Evolutionary conservation across 2,888 invertebrate genomes (phyloP), one percentile per base, ranked within the genome.

Genomic region (Latrodectus elegans): DNA sequence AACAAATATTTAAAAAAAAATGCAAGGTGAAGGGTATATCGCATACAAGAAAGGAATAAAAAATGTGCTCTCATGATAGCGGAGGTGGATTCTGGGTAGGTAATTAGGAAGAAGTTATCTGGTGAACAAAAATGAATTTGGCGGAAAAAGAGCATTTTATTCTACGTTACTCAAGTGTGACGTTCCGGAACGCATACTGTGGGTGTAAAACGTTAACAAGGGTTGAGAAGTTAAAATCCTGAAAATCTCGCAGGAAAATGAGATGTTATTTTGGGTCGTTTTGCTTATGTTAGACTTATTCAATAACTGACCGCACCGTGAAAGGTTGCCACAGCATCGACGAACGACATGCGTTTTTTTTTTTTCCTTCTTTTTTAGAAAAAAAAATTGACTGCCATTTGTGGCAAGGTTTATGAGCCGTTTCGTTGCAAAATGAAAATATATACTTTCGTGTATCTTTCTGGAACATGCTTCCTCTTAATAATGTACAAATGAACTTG

Each of bases 61-160:
- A 55, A 26, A 60, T 22, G 51, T 70, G 14, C 26, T n/a, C 55
- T 38, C 53, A 10, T 38, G 38, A 38, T 38, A 38, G 80, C 38
- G 65, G 22, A 73, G 80, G 85, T 80, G 85, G 85, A 80, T 81
- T 71, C 60, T 81, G 60, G 86, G 72, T 77, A 81, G 76, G 72
- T 86, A 81, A 86, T 86, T 86, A 86, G 78, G 78, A 84, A 74
- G 80, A 86, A 71, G 26, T 64, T 67, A 73, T 81, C 51, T 67
- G 26, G 17, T 55, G 49, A 70, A 65, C 67, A 80, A 81, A 81
- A 73, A 81, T 78, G 76, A 86, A 86, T 81, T 75, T 81, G 79
- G 77, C 76, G 72, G 84, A 84, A 84, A 84, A 84, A 84, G 78
- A 68, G 72, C 73, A 73, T 86, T 86, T 81, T 86, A 86, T 76